Evolutionary conservation across 2,888 invertebrate species (phyloP).

Genomic region (Chaetogeoica ovagalla): DNA sequence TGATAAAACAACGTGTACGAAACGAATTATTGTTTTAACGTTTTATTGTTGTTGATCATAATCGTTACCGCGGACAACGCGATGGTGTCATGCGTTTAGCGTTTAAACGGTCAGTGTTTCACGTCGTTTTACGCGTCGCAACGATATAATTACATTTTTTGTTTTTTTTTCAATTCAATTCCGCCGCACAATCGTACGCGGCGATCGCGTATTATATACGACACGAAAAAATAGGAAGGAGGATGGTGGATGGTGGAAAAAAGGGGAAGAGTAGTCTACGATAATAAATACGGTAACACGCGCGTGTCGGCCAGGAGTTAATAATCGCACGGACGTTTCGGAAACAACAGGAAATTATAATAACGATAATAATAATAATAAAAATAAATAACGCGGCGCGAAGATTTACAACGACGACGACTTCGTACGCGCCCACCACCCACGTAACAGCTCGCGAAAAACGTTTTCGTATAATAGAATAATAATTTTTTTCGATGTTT

Average conservation of each 20-base stretch:
- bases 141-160: not conserved
- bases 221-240: not conserved
- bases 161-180: constrained; percentile 8
- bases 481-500: too few relatives aligned
- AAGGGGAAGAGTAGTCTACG: not conserved
- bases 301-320: constrained; percentile 14
- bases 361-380: too few relatives aligned
- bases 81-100: too few relatives aligned
- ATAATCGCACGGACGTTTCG: constrained; percentile 22
- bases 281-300: constrained; percentile 30
- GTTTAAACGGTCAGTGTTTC: not conserved
- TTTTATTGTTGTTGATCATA: too few relatives aligned
- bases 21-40: too few relatives aligned
- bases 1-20: too few relatives aligned
- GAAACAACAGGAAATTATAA: constrained; percentile 44
- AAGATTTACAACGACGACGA: constrained; percentile 41
- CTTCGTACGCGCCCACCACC: not conserved
- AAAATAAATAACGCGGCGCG: not conserved
- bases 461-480: too few relatives aligned
- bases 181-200: not conserved
- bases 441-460: too few relatives aligned
- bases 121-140: not conserved
- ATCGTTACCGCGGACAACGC: too few relatives aligned
- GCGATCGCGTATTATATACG: too few relatives aligned
- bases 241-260: too few relatives aligned